Evolutionary conservation across 2,797 vertebrate species (phyloP).

Genomic region (Dromococcyx pavoninus): DNA sequence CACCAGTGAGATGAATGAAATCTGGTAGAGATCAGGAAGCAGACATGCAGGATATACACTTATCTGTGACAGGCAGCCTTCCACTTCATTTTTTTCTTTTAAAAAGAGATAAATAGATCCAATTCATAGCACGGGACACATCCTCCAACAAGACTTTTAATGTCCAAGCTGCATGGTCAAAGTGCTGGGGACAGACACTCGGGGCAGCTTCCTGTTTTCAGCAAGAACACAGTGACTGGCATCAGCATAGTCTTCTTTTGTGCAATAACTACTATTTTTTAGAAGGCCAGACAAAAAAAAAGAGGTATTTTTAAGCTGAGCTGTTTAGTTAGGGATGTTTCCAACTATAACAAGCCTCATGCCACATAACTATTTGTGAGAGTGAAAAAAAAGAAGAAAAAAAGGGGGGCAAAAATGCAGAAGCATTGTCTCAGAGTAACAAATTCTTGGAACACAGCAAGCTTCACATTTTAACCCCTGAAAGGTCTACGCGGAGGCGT

Average conservation of each 20-base stretch:
- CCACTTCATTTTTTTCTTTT: neutral
- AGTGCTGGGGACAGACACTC: conserved; percentile 46
- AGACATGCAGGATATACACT: conserved; percentile 58
- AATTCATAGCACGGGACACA: conserved; percentile 36
- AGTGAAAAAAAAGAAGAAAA: neutral
- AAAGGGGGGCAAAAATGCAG: conserved; percentile 41
- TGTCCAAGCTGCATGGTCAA: neutral
- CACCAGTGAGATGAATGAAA: neutral
- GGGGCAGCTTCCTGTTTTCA: conserved; percentile 72
- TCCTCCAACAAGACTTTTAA: neutral
- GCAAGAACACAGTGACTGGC: conserved; percentile 36
- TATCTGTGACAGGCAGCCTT: conserved; percentile 60
- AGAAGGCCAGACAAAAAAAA: conserved; percentile 52
- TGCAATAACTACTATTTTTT: conserved; percentile 46
- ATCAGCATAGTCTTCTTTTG: conserved; percentile 58
- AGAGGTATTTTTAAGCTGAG: conserved; percentile 71
- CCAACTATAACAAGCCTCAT: conserved; percentile 73
- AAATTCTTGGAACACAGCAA: conserved; percentile 45
- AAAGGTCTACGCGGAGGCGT: neutral
- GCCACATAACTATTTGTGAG: conserved; percentile 70
- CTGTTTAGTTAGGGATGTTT: conserved; percentile 74
- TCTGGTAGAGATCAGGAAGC: conserved; percentile 40
- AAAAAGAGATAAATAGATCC: neutral
- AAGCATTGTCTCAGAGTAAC: conserved; percentile 62
- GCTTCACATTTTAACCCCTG: conserved; percentile 28